A percentile compares a stretch with the other conserved stretches of the same genome.
These are phyloP conservation scores for Stenopsyche tienmushanensis DNA, from an alignment of 1,140 invertebrate species.

Conservation along the genomic window DNA sequence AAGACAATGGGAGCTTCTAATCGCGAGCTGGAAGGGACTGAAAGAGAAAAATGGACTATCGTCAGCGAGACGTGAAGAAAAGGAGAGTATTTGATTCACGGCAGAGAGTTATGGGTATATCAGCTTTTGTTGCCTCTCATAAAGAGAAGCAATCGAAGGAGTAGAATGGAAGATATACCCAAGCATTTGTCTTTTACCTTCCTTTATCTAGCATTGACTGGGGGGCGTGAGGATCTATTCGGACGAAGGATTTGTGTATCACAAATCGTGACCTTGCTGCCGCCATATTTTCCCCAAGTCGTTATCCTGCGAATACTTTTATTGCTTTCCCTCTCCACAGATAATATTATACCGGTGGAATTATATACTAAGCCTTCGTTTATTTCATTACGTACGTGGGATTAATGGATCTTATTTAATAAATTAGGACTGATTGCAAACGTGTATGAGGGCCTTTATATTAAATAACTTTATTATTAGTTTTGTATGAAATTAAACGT, in stretches of 20 bases:
- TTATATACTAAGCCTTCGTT: too few relatives aligned
- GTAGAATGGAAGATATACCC: slow-evolving; percentile 8
- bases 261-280: slow-evolving; percentile 3
- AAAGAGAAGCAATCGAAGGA: slow-evolving; percentile 2
- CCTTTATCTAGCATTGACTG: not conserved
- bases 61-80: slow-evolving; percentile 3
- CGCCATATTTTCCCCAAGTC: not conserved
- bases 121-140: slow-evolving; percentile 22
- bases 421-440: too few relatives aligned
- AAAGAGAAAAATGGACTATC: slow-evolving; percentile 11
- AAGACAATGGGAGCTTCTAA: not conserved
- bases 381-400: too few relatives aligned
- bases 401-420: too few relatives aligned
- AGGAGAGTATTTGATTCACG: slow-evolving; percentile 13
- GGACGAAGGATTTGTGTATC: not conserved
- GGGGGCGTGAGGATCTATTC: not conserved
- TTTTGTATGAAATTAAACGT: too few relatives aligned
- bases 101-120: slow-evolving; percentile 16
- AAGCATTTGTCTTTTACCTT: slow-evolving; percentile 20
- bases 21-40: not conserved
- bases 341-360: too few relatives aligned
- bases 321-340: too few relatives aligned
- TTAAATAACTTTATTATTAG: too few relatives aligned
- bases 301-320: too few relatives aligned
- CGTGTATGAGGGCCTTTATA: too few relatives aligned